Evolutionary conservation across 92 coral and sea anemone species (phyloP).

Genomic region (Bergia sp.): DNA sequence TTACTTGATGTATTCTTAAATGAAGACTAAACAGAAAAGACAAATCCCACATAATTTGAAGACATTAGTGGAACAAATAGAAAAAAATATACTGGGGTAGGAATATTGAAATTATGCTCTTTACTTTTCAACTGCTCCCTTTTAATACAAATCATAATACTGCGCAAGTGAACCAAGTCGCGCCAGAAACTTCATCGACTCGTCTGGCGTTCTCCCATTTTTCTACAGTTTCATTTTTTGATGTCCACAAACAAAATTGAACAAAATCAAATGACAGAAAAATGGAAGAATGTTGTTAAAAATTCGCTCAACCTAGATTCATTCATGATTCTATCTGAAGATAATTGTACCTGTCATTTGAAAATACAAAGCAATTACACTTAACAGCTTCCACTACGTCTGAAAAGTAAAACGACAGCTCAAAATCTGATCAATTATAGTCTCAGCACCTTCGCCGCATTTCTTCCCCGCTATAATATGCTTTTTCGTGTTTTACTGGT

Average conservation of each 20-base stretch:
- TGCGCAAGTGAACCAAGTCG: not conserved
- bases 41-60: not conserved
- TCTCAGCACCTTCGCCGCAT: not conserved
- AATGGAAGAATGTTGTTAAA: not conserved
- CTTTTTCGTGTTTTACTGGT: not conserved
- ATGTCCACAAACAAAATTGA: no score
- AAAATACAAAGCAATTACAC: not conserved
- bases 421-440: not conserved
- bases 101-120: not conserved
- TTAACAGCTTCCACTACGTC: not conserved
- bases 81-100: not conserved
- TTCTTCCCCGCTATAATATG: not conserved
- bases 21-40: constrained; percentile 1
- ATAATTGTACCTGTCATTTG: not conserved
- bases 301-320: not conserved
- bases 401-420: not conserved
- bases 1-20: constrained; percentile 30
- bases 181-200: not conserved
- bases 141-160: not conserved
- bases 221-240: not conserved
- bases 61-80: constrained; percentile 20
- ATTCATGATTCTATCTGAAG: not conserved
- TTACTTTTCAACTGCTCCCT: not conserved
- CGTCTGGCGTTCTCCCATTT: not conserved
- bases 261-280: not conserved